Percentiles rank a stretch among this genome's conserved stretches.
Evolutionary conservation across 1,140 invertebrate species (phyloP).

Genomic region (Sinella curviseta): DNA sequence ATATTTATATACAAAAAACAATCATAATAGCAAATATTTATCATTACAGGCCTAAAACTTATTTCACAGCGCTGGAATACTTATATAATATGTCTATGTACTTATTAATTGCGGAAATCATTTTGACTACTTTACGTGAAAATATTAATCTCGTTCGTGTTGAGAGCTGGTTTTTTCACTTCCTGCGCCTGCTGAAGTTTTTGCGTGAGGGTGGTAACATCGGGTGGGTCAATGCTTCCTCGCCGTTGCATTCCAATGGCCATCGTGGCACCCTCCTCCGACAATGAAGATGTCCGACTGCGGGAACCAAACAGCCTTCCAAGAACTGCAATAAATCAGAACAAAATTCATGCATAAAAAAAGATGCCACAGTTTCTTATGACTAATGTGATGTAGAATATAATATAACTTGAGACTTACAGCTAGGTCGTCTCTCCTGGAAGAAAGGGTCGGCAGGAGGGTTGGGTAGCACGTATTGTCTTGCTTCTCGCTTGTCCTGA

Average conservation of each 20-base stretch:
- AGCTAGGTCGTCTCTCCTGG: neutral
- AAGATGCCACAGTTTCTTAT: too few relatives aligned
- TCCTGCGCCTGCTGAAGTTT: neutral
- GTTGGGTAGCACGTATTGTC: neutral
- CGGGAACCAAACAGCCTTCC: neutral
- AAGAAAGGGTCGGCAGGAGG: neutral
- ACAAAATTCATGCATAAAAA: neutral
- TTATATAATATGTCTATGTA: too few relatives aligned
- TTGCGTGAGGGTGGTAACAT: neutral
- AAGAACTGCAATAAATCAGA: slow-evolving; percentile 6
- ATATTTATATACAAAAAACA: too few relatives aligned
- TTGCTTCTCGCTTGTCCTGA: slow-evolving; percentile 17
- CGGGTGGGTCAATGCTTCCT: neutral
- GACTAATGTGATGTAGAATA: too few relatives aligned
- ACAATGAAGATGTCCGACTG: neutral
- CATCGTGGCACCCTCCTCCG: neutral
- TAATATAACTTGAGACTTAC: slow-evolving; percentile 8
- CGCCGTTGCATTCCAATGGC: neutral
- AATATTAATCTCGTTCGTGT: neutral
- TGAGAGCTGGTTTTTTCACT: neutral
- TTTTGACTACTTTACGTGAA: neutral
- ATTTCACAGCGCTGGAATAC: too few relatives aligned
- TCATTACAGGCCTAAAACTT: too few relatives aligned
- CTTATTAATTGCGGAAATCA: too few relatives aligned
- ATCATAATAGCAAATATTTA: too few relatives aligned